Evolutionary conservation across 2,888 invertebrate species (phyloP), one percentile per base, ranked within the genome.

Genomic region (Agrotis segetum): DNA sequence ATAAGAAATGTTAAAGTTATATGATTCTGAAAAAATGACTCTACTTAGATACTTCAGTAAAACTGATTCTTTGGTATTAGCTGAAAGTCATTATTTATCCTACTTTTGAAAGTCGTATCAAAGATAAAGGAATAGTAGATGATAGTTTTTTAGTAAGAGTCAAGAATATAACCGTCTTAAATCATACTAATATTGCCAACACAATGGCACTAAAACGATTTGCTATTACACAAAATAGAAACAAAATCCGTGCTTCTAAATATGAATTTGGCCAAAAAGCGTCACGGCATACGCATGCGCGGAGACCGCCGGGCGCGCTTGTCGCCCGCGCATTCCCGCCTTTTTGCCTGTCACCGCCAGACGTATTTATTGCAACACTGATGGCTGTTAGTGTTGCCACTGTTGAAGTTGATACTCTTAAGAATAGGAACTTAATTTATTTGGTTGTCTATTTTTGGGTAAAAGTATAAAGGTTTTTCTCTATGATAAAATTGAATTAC

Each of bases 321-420:
- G 79, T 69, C 68, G 80, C 80, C 85, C 81, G 81, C 85, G 88
- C 92, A 94, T 95, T 94, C 94, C 92, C 91, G 88, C 90, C 92
- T 95, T 95, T 95, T 95, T 95, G 90, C 84, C 88, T 88, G 90
- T 89, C 91, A 91, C 89, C 87, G 86, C 59, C 83, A 88, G 90
- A 92, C 91, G 92, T 95, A 94, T 95, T 95, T 95, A 95, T 93
- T 93, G 94, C 92, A 91, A 92, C 92, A 91, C 92, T 92, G 70
- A 75, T 63, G 74, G 72, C 50, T 58, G 50, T 68, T 68, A 63
- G 75, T 81, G 70, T 81, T 81, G 72, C 78, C 70, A 81, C 19
- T 47, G 13, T 55, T 21, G 16, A 64, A 62, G 13, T 58, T 21
- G 14, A 64, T 65, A 61, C 3, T 29, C 11, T 17, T 50, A 44